A percentile compares a stretch with the other conserved stretches of the same genome.
phyloP scores from a whole-genome alignment of 2,888 invertebrate genomes.

The Hirtodrosophila trivittata region DNA sequence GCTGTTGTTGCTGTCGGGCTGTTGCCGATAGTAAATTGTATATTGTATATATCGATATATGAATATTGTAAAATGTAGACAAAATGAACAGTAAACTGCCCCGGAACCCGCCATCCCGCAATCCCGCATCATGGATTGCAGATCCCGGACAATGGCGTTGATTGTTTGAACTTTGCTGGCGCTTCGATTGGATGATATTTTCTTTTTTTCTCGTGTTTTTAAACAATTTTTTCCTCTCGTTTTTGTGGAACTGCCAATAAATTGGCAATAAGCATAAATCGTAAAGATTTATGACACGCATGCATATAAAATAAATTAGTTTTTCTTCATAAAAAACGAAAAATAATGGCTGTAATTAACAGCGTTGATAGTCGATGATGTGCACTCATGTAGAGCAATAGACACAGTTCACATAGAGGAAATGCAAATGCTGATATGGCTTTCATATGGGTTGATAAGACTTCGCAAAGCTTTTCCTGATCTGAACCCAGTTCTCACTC shows the following conservation, averaged over 20 bases:
- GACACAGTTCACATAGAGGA: constrained; percentile 20
- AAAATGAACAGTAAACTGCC: constrained; percentile 56
- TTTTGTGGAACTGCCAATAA: constrained; percentile 58
- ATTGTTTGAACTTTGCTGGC: constrained; percentile 75
- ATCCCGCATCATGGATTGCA: constrained; percentile 5
- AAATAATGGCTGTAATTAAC: constrained; percentile 62
- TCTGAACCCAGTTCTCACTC: too few species aligned
- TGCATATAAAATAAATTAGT: constrained; percentile 62
- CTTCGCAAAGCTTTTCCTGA: too few species aligned
- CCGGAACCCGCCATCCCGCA: constrained; percentile 3
- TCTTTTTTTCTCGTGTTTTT: constrained; percentile 16
- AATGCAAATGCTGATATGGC: constrained; percentile 21
- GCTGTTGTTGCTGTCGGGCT: too few species aligned
- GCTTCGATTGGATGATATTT: constrained; percentile 42
- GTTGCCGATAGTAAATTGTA: constrained; percentile 72
- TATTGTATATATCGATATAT: constrained; percentile 61
- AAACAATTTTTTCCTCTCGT: constrained; percentile 14
- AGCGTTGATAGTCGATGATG: constrained; percentile 33
- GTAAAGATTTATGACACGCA: constrained; percentile 58
- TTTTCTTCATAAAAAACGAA: constrained; percentile 31
- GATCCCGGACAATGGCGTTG: constrained; percentile 67
- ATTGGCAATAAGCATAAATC: constrained; percentile 75
- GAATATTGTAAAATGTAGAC: constrained; percentile 56
- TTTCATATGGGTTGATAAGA: too few species aligned
- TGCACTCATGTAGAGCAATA: constrained; percentile 14